phyloP scores from a whole-genome alignment of 2,113 vertebrate genomes.

The Rhinoderma darwinii region DNA sequence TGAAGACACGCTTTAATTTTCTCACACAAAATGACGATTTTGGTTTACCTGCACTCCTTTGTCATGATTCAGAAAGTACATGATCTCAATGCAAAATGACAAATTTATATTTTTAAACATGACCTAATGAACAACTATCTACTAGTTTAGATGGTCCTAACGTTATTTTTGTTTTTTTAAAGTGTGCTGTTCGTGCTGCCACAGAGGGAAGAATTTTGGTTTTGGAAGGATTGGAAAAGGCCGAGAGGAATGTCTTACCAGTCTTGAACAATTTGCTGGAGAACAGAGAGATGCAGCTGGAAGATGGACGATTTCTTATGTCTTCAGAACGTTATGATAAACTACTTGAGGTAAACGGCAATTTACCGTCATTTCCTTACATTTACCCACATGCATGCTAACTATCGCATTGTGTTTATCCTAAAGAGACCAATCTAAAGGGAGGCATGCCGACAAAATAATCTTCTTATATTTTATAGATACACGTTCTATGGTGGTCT shows the following conservation, averaged over 20 bases:
- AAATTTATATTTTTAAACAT: too few relatives aligned
- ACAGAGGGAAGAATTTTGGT: slow-evolving; percentile 90
- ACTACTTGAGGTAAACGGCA: slow-evolving; percentile 83
- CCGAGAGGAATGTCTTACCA: slow-evolving; percentile 91
- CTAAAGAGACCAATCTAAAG: neutral
- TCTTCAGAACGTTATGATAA: slow-evolving; percentile 92
- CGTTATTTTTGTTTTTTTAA: slow-evolving; percentile 40
- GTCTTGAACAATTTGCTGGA: slow-evolving; percentile 97
- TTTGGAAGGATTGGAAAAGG: slow-evolving; percentile 95
- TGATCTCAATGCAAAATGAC: too few relatives aligned
- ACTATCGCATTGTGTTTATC: neutral
- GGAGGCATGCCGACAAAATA: neutral
- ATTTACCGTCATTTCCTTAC: neutral
- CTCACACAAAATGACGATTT: too few relatives aligned
- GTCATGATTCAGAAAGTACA: too few relatives aligned
- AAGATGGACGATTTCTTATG: slow-evolving; percentile 97
- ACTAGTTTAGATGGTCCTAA: too few relatives aligned
- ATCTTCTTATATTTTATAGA: too few relatives aligned
- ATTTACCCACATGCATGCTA: neutral
- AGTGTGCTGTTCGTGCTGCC: slow-evolving; percentile 96
- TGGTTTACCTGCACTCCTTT: too few relatives aligned
- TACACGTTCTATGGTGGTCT: too few relatives aligned
- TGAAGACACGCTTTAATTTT: too few relatives aligned
- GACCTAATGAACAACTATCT: too few relatives aligned
- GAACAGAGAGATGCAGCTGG: slow-evolving; percentile 97